Conservation (phyloP, 2,113 vertebrate genomes). For the Pelvicachromis taeniatus region DNA sequence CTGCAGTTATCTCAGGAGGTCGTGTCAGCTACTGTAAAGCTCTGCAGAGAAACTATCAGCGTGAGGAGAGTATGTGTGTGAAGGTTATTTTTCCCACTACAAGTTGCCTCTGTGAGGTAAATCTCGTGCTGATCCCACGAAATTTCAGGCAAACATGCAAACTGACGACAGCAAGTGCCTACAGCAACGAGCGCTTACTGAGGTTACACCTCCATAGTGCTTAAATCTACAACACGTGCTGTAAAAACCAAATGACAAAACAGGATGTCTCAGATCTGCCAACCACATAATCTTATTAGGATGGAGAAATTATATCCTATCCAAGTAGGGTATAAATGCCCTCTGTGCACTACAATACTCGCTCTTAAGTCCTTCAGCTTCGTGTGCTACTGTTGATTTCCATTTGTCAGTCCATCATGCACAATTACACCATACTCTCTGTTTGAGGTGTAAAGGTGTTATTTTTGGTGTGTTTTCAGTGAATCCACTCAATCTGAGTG, state of each 20-base stretch:
- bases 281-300: background rate
- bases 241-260: background rate
- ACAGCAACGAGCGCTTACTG: background rate
- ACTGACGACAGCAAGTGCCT: constrained; percentile 19
- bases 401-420: background rate
- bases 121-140: constrained; percentile 23
- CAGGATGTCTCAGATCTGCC: background rate
- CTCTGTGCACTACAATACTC: background rate
- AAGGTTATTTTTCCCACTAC: constrained; percentile 16
- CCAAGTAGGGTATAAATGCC: constrained; percentile 4
- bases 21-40: constrained; percentile 10
- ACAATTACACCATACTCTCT: background rate
- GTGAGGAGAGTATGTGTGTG: constrained; percentile 5
- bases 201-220: constrained; percentile 12
- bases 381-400: background rate
- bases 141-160: constrained; percentile 56
- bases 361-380: background rate
- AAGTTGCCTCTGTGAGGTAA: constrained; percentile 44
- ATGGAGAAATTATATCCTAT: background rate
- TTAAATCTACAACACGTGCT: constrained; percentile 1
- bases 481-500: background rate
- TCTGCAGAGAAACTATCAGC: background rate
- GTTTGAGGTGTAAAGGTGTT: background rate
- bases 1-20: constrained; percentile 10
- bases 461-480: background rate